Conservation (phyloP, 1,140 invertebrate species). For the Eubasilissa regina region DNA sequence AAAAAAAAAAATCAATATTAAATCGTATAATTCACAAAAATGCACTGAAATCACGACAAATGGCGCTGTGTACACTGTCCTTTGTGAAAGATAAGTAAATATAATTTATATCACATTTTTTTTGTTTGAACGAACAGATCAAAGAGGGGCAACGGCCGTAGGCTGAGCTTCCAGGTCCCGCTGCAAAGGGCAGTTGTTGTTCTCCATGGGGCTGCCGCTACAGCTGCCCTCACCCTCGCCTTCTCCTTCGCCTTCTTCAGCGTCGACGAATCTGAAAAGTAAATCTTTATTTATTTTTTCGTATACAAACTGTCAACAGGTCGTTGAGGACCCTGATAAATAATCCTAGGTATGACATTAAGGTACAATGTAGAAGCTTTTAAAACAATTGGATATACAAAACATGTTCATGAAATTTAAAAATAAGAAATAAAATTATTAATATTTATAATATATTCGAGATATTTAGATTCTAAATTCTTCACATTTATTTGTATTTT, state of each 20-base stretch:
- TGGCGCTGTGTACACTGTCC: conserved; percentile 21
- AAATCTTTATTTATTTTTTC: not conserved
- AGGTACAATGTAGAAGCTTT: not conserved
- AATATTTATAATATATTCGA: too few relatives aligned
- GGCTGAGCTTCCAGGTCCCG: conserved; percentile 51
- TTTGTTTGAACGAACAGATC: conserved; percentile 38
- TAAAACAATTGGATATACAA: not conserved
- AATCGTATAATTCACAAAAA: not conserved
- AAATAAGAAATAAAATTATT: too few relatives aligned
- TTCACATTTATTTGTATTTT: too few relatives aligned
- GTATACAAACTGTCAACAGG: too few relatives aligned
- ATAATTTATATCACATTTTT: conserved; percentile 48
- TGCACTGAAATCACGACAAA: conserved; percentile 11
- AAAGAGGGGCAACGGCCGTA: conserved; percentile 24
- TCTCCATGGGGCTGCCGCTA: conserved; percentile 41
- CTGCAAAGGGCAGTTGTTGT: conserved; percentile 58
- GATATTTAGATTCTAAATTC: too few relatives aligned
- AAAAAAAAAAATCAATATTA: too few relatives aligned
- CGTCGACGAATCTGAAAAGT: conserved; percentile 55
- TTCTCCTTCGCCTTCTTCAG: conserved; percentile 47
- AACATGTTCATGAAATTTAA: too few relatives aligned
- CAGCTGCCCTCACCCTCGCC: conserved; percentile 37
- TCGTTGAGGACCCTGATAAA: too few relatives aligned
- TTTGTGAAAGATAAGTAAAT: conserved; percentile 29
- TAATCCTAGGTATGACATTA: too few relatives aligned